Evolutionary conservation across 2,888 invertebrate genomes (phyloP).

Genomic region (Acrobasis consociella): DNA sequence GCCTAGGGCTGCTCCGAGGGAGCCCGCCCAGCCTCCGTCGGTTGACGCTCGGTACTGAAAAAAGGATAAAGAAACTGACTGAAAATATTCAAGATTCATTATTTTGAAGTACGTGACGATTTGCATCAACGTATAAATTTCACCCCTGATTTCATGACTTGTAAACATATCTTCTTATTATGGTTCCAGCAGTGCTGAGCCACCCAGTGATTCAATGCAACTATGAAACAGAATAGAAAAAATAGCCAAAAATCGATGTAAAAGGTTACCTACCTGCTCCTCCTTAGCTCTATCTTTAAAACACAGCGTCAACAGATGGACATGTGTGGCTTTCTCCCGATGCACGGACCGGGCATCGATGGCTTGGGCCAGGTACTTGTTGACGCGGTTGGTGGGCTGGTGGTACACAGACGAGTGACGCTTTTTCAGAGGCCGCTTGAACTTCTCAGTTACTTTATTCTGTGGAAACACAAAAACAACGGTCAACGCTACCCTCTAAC

Average conservation of each 20-base stretch:
- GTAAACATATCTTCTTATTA: no score
- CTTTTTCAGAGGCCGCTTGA: constrained; percentile 94
- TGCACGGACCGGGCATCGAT: constrained; percentile 95
- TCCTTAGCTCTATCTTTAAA: constrained; percentile 94
- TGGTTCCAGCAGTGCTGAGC: no score
- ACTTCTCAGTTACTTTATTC: constrained; percentile 94
- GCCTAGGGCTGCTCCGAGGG: constrained; percentile 89
- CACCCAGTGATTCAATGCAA: neutral
- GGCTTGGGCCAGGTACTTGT: constrained; percentile 95
- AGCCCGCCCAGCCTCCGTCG: constrained; percentile 93
- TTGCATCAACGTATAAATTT: no score
- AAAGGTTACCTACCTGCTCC: constrained; percentile 82
- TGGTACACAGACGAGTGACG: constrained; percentile 93
- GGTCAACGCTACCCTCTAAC: constrained; percentile 43
- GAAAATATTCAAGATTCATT: constrained; percentile 2
- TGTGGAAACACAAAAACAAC: constrained; percentile 65
- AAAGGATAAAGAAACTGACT: neutral
- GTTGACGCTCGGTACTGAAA: constrained; percentile 92
- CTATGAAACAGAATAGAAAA: no score
- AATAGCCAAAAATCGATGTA: no score
- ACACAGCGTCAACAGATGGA: constrained; percentile 91
- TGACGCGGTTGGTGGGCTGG: constrained; percentile 95
- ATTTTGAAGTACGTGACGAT: neutral
- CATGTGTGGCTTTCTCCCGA: constrained; percentile 94
- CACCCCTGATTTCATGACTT: no score